phyloP scores from a whole-genome alignment of 1,140 invertebrate species.

The Piezodorus guildinii region DNA sequence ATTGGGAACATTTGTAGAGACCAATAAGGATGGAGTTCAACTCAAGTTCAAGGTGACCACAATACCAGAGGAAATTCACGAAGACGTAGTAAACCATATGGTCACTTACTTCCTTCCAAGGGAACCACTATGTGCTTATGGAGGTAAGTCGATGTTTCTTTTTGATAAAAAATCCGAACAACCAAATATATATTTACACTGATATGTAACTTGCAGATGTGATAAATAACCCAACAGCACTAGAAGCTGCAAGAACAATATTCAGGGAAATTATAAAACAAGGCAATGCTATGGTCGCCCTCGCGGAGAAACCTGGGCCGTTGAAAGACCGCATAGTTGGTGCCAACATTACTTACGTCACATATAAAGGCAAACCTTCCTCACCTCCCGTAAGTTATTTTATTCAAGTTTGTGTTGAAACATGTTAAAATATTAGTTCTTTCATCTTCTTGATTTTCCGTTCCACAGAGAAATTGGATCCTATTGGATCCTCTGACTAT shows the following conservation, averaged over 20 bases:
- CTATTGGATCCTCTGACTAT: too few relatives aligned
- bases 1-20: neutral
- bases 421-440: too few relatives aligned
- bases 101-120: neutral
- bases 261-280: neutral
- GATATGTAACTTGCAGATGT: slow-evolving; percentile 12
- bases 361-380: too few relatives aligned
- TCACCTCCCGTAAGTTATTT: too few relatives aligned
- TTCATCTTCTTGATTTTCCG: too few relatives aligned
- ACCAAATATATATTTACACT: too few relatives aligned
- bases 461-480: too few relatives aligned
- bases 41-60: neutral
- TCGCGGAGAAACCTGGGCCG: neutral
- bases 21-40: neutral
- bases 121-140: neutral
- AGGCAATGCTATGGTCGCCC: neutral
- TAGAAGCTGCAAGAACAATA: neutral
- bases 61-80: neutral
- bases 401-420: too few relatives aligned
- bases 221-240: neutral
- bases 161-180: too few relatives aligned
- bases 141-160: neutral
- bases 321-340: neutral
- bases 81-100: slow-evolving; percentile 3
- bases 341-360: slow-evolving; percentile 1